phyloP scores from a whole-genome alignment of 2,113 vertebrate genomes.

The Myrmecophaga tridactyla region DNA sequence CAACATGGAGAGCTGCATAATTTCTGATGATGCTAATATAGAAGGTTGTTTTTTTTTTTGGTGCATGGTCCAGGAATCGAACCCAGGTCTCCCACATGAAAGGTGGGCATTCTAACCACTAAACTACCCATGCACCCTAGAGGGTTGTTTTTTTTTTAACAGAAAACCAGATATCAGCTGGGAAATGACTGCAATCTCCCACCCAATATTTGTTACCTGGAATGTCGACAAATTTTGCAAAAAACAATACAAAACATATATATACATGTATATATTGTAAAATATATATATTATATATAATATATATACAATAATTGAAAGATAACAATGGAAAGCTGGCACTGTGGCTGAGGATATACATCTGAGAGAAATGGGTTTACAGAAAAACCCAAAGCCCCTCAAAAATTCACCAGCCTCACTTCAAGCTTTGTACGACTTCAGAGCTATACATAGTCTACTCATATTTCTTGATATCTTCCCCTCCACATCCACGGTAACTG shows the following conservation, averaged over 20 bases:
- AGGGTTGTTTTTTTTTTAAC: background rate
- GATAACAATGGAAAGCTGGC: background rate
- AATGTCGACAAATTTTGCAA: background rate
- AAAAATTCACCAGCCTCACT: background rate
- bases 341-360: background rate
- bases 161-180: background rate
- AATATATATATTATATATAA: too few species aligned
- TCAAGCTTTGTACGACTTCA: too few species aligned
- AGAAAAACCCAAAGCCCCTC: background rate
- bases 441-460: too few species aligned
- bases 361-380: rapidly evolving
- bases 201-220: background rate
- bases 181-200: background rate
- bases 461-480: too few species aligned
- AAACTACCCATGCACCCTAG: too few species aligned
- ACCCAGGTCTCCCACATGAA: too few species aligned
- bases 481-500: too few species aligned
- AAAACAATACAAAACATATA: too few species aligned
- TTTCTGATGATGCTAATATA: background rate
- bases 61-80: too few species aligned
- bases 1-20: background rate
- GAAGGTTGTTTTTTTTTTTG: too few species aligned
- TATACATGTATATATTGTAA: too few species aligned
- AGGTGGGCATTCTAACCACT: too few species aligned
- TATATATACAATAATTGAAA: background rate